These are phyloP conservation scores for Oryzaephilus surinamensis DNA, from an alignment of 1,140 invertebrate species.

Conservation along the genomic window DNA sequence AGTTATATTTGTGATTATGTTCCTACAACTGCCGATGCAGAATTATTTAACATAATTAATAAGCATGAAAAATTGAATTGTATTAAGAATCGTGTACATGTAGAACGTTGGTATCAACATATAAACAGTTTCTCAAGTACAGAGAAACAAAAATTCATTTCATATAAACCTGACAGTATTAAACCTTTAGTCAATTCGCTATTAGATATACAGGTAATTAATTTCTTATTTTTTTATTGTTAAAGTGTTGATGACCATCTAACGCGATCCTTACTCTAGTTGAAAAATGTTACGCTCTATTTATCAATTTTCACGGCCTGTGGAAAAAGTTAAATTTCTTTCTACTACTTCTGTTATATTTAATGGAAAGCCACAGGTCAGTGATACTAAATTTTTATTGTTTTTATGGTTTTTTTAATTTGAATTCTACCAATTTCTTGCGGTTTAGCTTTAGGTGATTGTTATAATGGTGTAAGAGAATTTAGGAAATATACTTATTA, in stretches of 20 bases:
- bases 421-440: slow-evolving; percentile 5
- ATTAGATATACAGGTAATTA: slow-evolving; percentile 22
- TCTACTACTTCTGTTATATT: slow-evolving; percentile 15
- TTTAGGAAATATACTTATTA: too few species aligned
- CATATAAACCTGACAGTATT: slow-evolving; percentile 7
- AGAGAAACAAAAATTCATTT: slow-evolving; percentile 33
- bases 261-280: slow-evolving; percentile 9
- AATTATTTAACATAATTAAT: slow-evolving; percentile 37
- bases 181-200: slow-evolving; percentile 8
- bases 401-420: slow-evolving; percentile 2
- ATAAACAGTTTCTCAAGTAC: slow-evolving; percentile 44
- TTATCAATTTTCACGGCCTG: slow-evolving; percentile 21
- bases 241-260: slow-evolving; percentile 23
- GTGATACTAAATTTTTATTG: slow-evolving; percentile 21
- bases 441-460: too few species aligned
- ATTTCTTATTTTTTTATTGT: slow-evolving; percentile 16
- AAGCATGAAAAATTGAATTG: slow-evolving; percentile 26
- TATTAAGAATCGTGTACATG: slow-evolving; percentile 36
- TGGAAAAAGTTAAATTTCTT: slow-evolving; percentile 16
- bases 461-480: too few species aligned
- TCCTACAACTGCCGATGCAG: slow-evolving; percentile 41
- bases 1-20: slow-evolving; percentile 47
- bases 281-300: slow-evolving; percentile 16
- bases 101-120: slow-evolving; percentile 49
- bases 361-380: slow-evolving; percentile 29